Conservation (phyloP, 1,140 invertebrate genomes). For the Drosophila equinoxialis region DNA sequence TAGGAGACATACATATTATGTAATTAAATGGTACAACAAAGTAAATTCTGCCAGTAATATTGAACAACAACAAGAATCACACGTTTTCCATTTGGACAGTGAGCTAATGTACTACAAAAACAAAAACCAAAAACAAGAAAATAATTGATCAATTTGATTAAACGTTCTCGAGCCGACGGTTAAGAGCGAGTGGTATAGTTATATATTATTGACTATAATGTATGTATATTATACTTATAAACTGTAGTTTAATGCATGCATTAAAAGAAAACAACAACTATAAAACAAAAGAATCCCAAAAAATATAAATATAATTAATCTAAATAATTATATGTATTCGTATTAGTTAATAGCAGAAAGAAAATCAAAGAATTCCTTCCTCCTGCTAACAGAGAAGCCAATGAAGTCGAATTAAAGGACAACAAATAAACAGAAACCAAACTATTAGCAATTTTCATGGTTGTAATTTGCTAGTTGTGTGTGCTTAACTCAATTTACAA, state of each 20-base stretch:
- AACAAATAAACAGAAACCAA: slow-evolving; percentile 35
- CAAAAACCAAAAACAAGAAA: not conserved
- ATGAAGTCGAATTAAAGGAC: not conserved
- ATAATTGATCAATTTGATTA: slow-evolving; percentile 73
- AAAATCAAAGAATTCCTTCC: slow-evolving; percentile 14
- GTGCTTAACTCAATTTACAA: slow-evolving; percentile 28
- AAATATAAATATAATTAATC: slow-evolving; percentile 36
- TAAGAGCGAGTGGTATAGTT: slow-evolving; percentile 37
- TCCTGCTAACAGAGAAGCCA: slow-evolving; percentile 16
- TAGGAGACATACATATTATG: slow-evolving; percentile 38
- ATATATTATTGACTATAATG: slow-evolving; percentile 57
- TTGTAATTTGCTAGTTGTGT: slow-evolving; percentile 69
- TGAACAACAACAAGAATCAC: slow-evolving; percentile 75
- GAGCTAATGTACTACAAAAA: slow-evolving; percentile 71
- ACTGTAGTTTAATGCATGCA: slow-evolving; percentile 58
- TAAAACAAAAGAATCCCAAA: slow-evolving; percentile 15
- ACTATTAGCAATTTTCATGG: slow-evolving; percentile 81
- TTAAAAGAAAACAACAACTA: not conserved
- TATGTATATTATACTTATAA: slow-evolving; percentile 35
- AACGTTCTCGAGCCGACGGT: slow-evolving; percentile 57
- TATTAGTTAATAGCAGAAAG: slow-evolving; percentile 4
- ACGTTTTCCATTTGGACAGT: slow-evolving; percentile 81
- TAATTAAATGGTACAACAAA: slow-evolving; percentile 64
- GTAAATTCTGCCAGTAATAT: slow-evolving; percentile 71
- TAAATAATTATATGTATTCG: slow-evolving; percentile 4